phyloP scores from a whole-genome alignment of 92 coral and sea anemone species.

The Palythoa heliodiscus region DNA sequence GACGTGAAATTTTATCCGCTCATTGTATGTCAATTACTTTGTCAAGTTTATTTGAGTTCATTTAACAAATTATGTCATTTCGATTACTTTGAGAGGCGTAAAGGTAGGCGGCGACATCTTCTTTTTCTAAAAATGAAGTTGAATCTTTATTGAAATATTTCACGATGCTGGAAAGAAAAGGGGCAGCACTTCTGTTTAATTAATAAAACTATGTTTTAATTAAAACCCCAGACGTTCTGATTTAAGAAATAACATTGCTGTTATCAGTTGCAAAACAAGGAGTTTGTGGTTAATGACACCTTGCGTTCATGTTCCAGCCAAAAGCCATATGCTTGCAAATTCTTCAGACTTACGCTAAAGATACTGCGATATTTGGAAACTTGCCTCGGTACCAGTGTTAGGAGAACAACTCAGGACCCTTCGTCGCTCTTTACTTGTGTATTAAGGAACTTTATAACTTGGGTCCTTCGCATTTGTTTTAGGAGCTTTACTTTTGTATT shows the following conservation, averaged over 20 bases:
- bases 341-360: neutral
- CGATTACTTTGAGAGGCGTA: constrained; percentile 4
- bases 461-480: too few relatives aligned
- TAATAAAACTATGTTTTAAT: constrained; percentile 7
- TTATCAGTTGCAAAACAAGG: neutral
- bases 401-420: too few relatives aligned
- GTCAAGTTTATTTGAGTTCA: constrained; percentile 19
- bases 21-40: neutral
- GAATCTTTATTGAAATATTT: constrained; percentile 27
- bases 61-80: neutral
- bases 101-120: neutral
- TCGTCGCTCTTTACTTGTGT: too few relatives aligned
- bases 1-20: constrained; percentile 30
- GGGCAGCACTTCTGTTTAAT: constrained; percentile 23
- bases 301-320: neutral
- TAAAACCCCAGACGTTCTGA: constrained; percentile 17
- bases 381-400: too few relatives aligned
- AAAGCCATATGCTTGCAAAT: neutral
- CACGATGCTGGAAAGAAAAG: neutral
- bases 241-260: constrained; percentile 2
- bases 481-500: too few relatives aligned
- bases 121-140: neutral
- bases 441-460: too few relatives aligned
- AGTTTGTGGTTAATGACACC: neutral
- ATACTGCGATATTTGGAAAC: neutral